Percentiles rank a stretch among this genome's conserved stretches.
Conservation (phyloP, 35 echinoderm and acorn worm genomes). For the Acanthaster planci region DNA sequence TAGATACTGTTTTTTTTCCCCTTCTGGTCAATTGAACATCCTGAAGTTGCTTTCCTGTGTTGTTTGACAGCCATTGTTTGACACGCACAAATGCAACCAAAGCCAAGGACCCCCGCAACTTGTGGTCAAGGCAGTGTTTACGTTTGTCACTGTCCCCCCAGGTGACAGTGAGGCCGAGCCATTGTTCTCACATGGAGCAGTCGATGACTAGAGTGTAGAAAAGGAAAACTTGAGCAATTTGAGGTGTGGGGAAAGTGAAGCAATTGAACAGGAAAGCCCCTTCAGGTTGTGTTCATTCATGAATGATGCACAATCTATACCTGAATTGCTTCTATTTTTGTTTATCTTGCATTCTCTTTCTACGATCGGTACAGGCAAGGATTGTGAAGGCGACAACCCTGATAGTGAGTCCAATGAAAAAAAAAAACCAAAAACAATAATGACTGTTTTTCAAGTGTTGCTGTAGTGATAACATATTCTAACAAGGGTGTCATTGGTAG, state of each 20-base stretch:
- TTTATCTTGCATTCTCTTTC: too few relatives aligned
- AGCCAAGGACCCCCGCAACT: background rate
- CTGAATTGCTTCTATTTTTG: too few relatives aligned
- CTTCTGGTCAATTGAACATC: background rate
- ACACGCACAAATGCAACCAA: background rate
- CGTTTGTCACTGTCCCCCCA: too few relatives aligned
- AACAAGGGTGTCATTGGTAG: background rate
- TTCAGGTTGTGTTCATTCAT: too few relatives aligned
- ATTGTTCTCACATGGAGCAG: too few relatives aligned
- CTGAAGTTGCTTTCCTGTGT: background rate
- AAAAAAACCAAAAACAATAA: background rate
- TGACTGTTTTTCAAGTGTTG: background rate
- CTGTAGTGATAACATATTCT: background rate
- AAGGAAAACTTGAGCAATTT: too few relatives aligned
- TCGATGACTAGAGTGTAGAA: too few relatives aligned
- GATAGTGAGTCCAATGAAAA: background rate
- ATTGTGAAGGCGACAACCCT: background rate
- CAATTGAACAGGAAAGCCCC: too few relatives aligned
- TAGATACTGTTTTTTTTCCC: background rate
- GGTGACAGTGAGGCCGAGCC: too few relatives aligned
- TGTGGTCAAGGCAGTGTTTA: background rate
- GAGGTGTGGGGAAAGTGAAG: too few relatives aligned
- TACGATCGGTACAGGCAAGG: conserved; percentile 7
- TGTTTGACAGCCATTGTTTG: background rate
- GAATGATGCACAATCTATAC: too few relatives aligned